Conservation (phyloP, 2,888 invertebrate species). For the Philereme vetulata region DNA sequence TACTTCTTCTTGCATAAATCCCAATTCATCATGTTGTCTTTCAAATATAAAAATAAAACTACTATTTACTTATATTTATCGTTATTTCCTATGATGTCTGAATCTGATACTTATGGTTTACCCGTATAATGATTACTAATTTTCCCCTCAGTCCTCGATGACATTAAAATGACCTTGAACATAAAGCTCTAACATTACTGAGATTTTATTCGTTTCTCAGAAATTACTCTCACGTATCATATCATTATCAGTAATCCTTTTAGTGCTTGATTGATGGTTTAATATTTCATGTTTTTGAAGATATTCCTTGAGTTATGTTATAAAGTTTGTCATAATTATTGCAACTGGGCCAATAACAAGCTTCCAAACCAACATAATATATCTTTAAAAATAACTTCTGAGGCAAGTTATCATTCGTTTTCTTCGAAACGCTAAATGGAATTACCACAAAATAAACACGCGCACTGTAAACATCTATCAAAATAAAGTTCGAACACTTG, state of each 20-base stretch:
- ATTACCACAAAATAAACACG: conserved; percentile 1
- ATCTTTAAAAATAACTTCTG: too few species aligned
- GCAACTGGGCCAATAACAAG: background rate
- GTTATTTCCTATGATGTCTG: too few species aligned
- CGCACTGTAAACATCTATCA: conserved; percentile 1
- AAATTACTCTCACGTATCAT: background rate
- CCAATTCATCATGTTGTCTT: too few species aligned
- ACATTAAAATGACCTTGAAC: background rate
- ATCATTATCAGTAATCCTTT: background rate
- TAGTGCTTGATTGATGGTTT: background rate
- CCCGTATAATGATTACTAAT: background rate
- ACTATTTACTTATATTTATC: too few species aligned
- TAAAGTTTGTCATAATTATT: background rate
- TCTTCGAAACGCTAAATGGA: background rate
- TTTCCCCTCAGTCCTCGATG: background rate
- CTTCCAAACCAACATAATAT: too few species aligned
- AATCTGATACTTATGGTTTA: too few species aligned
- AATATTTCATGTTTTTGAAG: background rate
- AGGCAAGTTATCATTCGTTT: background rate
- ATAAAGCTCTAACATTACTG: background rate
- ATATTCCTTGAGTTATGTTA: background rate
- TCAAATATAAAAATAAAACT: too few species aligned
- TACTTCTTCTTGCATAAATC: too few species aligned
- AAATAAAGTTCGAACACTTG: conserved; percentile 18
- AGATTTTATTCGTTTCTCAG: background rate